Evolutionary conservation across 2,888 invertebrate species (phyloP).

Genomic region (Yponomeuta malinellus): DNA sequence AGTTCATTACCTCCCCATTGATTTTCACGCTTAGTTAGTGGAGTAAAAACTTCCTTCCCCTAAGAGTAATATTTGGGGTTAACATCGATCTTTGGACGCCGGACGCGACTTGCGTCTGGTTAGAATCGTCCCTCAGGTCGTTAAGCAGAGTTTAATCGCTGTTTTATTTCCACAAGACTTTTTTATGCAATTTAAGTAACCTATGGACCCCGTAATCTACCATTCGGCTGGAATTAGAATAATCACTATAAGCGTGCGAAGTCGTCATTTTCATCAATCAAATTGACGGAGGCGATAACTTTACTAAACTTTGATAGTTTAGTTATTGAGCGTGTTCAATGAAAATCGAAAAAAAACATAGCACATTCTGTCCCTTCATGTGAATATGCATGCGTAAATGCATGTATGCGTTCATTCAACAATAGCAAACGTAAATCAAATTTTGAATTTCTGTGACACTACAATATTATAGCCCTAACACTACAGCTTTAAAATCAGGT

Average conservation of each 20-base stretch:
- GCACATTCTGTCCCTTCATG: no score
- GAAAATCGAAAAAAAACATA: no score
- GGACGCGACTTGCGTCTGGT: neutral
- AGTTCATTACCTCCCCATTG: constrained; percentile 43
- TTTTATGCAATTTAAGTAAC: neutral
- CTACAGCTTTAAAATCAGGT: no score
- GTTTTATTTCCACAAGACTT: neutral
- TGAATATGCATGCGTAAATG: no score
- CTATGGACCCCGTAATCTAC: neutral
- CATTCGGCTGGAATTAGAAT: neutral
- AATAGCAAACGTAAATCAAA: no score
- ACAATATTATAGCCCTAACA: no score
- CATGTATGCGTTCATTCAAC: no score
- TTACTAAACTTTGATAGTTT: no score
- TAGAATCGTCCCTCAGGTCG: neutral
- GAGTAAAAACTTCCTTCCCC: constrained; percentile 53
- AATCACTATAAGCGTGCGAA: neutral
- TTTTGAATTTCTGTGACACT: no score
- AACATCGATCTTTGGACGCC: constrained; percentile 4
- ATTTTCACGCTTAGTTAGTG: constrained; percentile 54
- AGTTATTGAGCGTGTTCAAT: no score
- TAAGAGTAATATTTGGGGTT: constrained; percentile 7
- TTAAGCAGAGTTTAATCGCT: neutral
- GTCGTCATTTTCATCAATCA: no score
- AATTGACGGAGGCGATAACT: no score